Conservation (phyloP, 2,797 vertebrate species). For the Takifugu ocellatus region DNA sequence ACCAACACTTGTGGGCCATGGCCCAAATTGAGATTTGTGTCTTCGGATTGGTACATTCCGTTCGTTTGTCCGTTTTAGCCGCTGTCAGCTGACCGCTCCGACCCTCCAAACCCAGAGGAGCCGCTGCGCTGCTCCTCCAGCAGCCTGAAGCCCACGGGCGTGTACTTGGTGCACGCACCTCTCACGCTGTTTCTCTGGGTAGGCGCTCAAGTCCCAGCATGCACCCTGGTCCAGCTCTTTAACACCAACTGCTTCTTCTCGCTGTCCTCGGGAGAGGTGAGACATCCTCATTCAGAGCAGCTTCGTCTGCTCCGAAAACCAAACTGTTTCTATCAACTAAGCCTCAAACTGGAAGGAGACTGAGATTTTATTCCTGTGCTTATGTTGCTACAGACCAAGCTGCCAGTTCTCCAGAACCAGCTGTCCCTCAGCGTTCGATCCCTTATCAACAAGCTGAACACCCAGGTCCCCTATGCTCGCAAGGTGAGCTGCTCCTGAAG, state of each 20-base stretch:
- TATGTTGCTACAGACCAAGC: constrained; percentile 57
- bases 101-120: constrained; percentile 3
- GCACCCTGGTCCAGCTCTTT: constrained; percentile 69
- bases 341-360: too few species aligned
- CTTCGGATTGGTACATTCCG: neutral
- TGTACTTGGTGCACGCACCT: constrained; percentile 74
- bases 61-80: constrained; percentile 38
- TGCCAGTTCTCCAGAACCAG: constrained; percentile 68
- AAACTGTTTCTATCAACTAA: too few species aligned
- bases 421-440: constrained; percentile 62
- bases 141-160: constrained; percentile 61
- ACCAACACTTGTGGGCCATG: neutral
- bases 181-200: constrained; percentile 77
- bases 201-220: constrained; percentile 59
- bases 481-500: constrained; percentile 56
- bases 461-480: constrained; percentile 43
- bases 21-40: neutral
- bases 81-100: constrained; percentile 13
- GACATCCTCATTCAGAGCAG: neutral
- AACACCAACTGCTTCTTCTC: constrained; percentile 67
- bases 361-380: too few species aligned
- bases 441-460: constrained; percentile 61
- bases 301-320: too few species aligned
- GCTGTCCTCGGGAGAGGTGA: constrained; percentile 77
- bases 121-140: constrained; percentile 64